Evolutionary conservation across 2,888 invertebrate species (phyloP).

Genomic region (Drosophila multiciliata): DNA sequence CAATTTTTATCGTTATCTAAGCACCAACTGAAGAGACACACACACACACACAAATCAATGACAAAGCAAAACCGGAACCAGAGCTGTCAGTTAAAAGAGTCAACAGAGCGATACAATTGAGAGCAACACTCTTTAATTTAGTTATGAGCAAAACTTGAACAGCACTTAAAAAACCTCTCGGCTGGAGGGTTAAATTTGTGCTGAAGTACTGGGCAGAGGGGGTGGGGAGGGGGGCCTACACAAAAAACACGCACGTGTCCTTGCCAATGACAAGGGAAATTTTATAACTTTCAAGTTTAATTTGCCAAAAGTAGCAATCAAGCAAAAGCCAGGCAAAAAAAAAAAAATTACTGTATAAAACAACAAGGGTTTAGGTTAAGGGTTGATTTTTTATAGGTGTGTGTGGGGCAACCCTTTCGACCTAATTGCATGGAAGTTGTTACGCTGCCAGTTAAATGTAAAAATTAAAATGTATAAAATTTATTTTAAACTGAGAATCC

Average conservation of each 20-base stretch:
- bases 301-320: constrained; percentile 80
- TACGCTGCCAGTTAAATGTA: constrained; percentile 72
- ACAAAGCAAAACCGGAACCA: constrained; percentile 23
- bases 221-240: constrained; percentile 21
- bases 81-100: constrained; percentile 27
- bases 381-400: constrained; percentile 43
- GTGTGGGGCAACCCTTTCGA: constrained; percentile 68
- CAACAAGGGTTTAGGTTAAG: constrained; percentile 36
- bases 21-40: constrained; percentile 3
- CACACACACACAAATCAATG: constrained; percentile 43
- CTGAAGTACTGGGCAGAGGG: neutral
- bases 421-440: constrained; percentile 82
- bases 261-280: constrained; percentile 82
- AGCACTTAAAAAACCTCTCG: constrained; percentile 37
- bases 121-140: constrained; percentile 57
- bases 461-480: constrained; percentile 79
- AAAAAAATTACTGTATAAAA: constrained; percentile 1
- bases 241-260: constrained; percentile 75
- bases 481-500: constrained; percentile 62
- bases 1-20: constrained; percentile 19
- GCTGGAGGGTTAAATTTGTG: constrained; percentile 25
- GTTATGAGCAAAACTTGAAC: constrained; percentile 53
- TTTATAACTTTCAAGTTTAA: constrained; percentile 82
- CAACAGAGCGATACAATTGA: constrained; percentile 7
- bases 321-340: constrained; percentile 50